phyloP scores from a whole-genome alignment of 2,888 invertebrate species.

The Agrilus cyanescens region DNA sequence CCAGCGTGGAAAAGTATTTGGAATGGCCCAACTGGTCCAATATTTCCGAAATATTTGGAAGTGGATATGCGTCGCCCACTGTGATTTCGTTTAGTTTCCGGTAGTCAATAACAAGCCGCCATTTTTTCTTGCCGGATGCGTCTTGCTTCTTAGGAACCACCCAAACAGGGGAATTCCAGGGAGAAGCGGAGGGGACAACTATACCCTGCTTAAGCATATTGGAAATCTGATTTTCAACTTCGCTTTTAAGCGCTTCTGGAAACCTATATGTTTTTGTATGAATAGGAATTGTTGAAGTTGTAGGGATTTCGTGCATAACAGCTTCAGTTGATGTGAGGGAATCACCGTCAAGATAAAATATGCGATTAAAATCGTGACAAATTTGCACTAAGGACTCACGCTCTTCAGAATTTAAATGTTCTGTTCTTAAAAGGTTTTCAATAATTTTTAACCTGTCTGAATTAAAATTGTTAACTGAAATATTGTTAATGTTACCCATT shows the following conservation, averaged over 20 bases:
- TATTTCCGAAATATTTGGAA: conserved; percentile 13
- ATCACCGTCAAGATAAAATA: background rate
- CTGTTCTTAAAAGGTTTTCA: background rate
- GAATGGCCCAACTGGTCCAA: conserved; percentile 6
- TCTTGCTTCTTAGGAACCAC: conserved; percentile 16
- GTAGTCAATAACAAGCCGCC: conserved; percentile 23
- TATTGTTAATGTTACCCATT: no score
- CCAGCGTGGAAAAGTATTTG: no score
- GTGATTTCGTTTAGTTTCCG: conserved; percentile 21
- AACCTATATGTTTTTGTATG: background rate
- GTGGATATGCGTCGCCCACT: conserved; percentile 18
- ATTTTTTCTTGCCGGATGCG: conserved; percentile 22
- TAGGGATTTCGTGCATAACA: background rate
- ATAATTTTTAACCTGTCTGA: background rate
- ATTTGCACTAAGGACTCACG: background rate
- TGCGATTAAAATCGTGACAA: background rate
- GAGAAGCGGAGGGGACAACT: conserved; percentile 17
- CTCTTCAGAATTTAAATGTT: background rate
- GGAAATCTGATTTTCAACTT: no score
- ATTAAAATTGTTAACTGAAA: no score
- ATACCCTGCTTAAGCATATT: conserved; percentile 18
- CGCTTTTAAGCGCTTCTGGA: conserved; percentile 9
- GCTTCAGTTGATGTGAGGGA: background rate
- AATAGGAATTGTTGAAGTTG: background rate
- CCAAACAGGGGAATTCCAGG: conserved; percentile 19